phyloP scores from a whole-genome alignment of 2,797 vertebrate species.

The Myoxocephalus aenaeus region DNA sequence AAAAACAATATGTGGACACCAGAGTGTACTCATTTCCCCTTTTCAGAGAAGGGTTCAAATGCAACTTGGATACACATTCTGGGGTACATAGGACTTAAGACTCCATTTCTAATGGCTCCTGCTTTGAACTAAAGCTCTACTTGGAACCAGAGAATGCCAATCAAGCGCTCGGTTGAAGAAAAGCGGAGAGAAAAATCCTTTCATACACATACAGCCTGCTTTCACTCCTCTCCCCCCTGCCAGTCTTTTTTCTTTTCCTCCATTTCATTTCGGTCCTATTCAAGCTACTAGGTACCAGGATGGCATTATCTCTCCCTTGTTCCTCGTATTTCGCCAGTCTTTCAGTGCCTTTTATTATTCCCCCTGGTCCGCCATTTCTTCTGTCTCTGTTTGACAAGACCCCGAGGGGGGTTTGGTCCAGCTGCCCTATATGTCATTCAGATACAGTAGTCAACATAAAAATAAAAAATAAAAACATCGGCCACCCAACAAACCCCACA shows the following conservation, averaged over 20 bases:
- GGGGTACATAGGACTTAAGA: constrained; percentile 43
- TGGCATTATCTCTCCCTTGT: constrained; percentile 45
- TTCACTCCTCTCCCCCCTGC: constrained; percentile 3
- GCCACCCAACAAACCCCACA: constrained; percentile 9
- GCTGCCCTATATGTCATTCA: constrained; percentile 62
- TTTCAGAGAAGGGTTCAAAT: constrained; percentile 55
- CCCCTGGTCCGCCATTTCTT: constrained; percentile 40
- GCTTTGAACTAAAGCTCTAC: constrained; percentile 54
- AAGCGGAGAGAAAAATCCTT: constrained; percentile 53
- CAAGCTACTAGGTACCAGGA: constrained; percentile 46
- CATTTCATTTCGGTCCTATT: constrained; percentile 50
- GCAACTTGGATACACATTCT: constrained; percentile 70
- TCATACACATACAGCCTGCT: constrained; percentile 36
- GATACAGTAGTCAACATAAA: constrained; percentile 52
- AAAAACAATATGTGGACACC: constrained; percentile 9
- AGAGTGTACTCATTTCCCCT: constrained; percentile 23
- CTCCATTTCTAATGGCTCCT: constrained; percentile 52
- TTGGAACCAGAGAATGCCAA: constrained; percentile 64
- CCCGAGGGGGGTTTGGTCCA: constrained; percentile 55
- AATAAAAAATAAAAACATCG: constrained; percentile 25
- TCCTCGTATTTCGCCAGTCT: constrained; percentile 33
- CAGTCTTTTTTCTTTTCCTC: constrained; percentile 1
- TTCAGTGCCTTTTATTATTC: constrained; percentile 64
- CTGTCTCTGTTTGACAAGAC: constrained; percentile 59
- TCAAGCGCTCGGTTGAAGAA: constrained; percentile 45